Base-by-base conservation (phyloP, 2,888 invertebrate species). In the Camptogramma bilineatum region DNA sequence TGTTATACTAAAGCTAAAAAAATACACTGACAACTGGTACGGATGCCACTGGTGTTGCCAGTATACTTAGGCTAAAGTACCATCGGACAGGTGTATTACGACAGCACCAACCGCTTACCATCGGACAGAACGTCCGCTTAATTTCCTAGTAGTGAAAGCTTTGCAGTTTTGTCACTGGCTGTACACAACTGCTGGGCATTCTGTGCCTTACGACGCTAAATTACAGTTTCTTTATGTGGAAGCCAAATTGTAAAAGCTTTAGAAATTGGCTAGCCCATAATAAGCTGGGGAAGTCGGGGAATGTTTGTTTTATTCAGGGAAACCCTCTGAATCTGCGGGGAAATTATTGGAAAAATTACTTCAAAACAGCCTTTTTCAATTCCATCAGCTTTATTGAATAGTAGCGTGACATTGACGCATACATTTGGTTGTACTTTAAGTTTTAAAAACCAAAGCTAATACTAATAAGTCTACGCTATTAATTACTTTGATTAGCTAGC, bases 151-250 rank as follows among this genome's bases (percentile, higher is more conserved):
- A 28, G 28, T 16, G 16, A 42, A 4, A 44, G 28, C 24, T 48
- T 19, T 19, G 17, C n/a, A 39, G 18, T 64, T 48, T 19, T 57
- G 47, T 52, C 9, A 10, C 39, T 28, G 64, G 21, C 62, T 57
- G 48, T 61, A 52, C 56, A 34, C 0, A 4, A 57, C 52, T 61
- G 21, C 44, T 46, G 53, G 39, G 18, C 51, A 62, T 54, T 62
- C 61, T 62, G 61, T 54, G 61, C 53, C 28, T 31, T 61, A 57
- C 56, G 65, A 65, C 61, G 62, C 62, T 62, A 66, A 66, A 66
- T 66, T 66, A 66, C 66, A 66, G 62, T 62, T 66, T 66, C 62
- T 66, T 62, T 66, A 62, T 66, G 65, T 65, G 62, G 54, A 53
- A 66, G 58, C 66, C 66, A 62, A 66, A 58, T 66, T 66, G 66